These are phyloP conservation scores for Aphis craccivora DNA, from an alignment of 1,140 invertebrate genomes.

Conservation along the genomic window DNA sequence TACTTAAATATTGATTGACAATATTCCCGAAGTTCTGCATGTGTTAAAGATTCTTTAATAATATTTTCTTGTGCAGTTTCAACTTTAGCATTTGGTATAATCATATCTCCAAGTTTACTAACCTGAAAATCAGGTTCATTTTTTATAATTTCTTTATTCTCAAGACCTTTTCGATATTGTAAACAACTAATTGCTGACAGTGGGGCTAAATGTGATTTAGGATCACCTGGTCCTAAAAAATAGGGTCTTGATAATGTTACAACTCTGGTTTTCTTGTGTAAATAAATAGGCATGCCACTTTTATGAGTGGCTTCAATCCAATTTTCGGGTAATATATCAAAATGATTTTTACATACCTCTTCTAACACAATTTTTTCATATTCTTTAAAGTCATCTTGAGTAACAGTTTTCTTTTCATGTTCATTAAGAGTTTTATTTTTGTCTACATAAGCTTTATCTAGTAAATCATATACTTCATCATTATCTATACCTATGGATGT, in stretches of 20 bases:
- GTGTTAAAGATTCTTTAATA: conserved; percentile 79
- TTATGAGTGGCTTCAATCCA: conserved; percentile 96
- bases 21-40: conserved; percentile 81
- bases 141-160: conserved; percentile 63
- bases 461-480: conserved; percentile 49
- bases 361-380: conserved; percentile 54
- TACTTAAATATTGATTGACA: conserved; percentile 84
- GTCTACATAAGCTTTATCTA: conserved; percentile 45
- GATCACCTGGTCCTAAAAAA: conserved; percentile 91
- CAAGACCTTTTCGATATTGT: conserved; percentile 83
- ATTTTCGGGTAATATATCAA: conserved; percentile 95
- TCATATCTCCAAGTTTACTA: conserved; percentile 58
- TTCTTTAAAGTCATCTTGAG: conserved; percentile 63
- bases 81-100: conserved; percentile 76
- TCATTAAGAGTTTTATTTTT: not conserved
- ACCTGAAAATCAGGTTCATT: not conserved
- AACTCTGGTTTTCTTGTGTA: conserved; percentile 83
- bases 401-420: conserved; percentile 41
- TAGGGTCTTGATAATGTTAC: conserved; percentile 92
- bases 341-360: conserved; percentile 72
- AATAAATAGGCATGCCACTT: conserved; percentile 93
- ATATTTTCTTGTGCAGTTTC: conserved; percentile 86
- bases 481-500: not conserved
- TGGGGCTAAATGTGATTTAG: conserved; percentile 90
- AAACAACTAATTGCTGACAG: conserved; percentile 93